phyloP scores from a whole-genome alignment of 2,888 invertebrate genomes.

The Oxycera nigricornis region DNA sequence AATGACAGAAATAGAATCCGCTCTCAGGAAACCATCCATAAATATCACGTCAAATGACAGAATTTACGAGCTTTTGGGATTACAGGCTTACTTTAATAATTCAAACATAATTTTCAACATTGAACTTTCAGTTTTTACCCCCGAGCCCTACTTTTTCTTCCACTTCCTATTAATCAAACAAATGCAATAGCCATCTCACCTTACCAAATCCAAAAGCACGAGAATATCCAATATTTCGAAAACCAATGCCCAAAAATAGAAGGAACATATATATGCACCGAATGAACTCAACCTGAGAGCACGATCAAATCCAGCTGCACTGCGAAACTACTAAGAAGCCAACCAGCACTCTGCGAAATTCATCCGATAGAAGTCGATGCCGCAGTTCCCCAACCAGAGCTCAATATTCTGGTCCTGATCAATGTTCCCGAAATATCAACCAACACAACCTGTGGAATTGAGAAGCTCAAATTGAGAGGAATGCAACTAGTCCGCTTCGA shows the following conservation, averaged over 20 bases:
- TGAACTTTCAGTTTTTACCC: background rate
- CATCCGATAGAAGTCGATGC: constrained; percentile 1
- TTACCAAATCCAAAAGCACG: background rate
- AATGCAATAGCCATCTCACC: background rate
- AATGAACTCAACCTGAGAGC: constrained; percentile 11
- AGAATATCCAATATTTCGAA: background rate
- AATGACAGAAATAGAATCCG: background rate
- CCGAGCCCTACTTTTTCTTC: background rate
- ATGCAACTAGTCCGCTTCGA: background rate
- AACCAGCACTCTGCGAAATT: constrained; percentile 32
- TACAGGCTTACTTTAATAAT: background rate
- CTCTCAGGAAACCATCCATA: background rate
- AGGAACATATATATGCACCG: constrained; percentile 33
- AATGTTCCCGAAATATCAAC: constrained; percentile 33
- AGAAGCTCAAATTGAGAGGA: background rate
- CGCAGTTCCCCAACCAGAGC: constrained; percentile 40
- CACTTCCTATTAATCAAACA: background rate
- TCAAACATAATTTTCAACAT: constrained; percentile 4
- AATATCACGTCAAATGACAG: background rate
- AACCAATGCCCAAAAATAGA: constrained; percentile 33
- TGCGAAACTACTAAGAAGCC: constrained; percentile 18
- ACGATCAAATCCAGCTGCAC: constrained; percentile 32
- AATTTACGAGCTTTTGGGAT: background rate
- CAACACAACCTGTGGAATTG: constrained; percentile 33
- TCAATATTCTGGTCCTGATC: constrained; percentile 34